Evolutionary conservation across 2,888 invertebrate species (phyloP).

Genomic region (Campopleginae sp.): DNA sequence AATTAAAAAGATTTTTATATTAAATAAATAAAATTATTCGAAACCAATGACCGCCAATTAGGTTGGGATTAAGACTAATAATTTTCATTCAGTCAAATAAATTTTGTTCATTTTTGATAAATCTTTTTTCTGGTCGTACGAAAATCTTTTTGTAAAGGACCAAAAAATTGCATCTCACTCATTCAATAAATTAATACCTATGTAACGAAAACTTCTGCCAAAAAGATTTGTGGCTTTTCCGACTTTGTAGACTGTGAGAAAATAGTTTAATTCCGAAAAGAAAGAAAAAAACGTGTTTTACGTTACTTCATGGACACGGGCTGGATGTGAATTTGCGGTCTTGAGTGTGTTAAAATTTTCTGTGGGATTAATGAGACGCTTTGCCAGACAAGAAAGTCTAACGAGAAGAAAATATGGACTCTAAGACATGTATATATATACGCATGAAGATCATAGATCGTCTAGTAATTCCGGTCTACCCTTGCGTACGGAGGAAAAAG

Average conservation of each 20-base stretch:
- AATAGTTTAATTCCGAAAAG: neutral
- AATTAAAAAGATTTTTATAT: no score
- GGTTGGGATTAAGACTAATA: no score
- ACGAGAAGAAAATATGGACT: slow-evolving; percentile 37
- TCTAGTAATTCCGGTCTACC: slow-evolving; percentile 3
- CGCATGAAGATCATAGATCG: neutral
- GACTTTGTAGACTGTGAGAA: neutral
- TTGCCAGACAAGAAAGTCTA: slow-evolving; percentile 52
- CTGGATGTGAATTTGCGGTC: neutral
- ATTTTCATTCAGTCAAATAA: no score
- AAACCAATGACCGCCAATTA: no score
- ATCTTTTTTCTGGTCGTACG: no score
- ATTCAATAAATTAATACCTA: no score
- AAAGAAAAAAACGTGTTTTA: neutral
- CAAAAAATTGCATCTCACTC: no score
- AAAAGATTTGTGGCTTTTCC: no score
- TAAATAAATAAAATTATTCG: no score
- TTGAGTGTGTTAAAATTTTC: neutral
- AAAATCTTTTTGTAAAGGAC: no score
- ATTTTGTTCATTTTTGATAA: no score
- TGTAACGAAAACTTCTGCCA: neutral
- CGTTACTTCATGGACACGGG: neutral
- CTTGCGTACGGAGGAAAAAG: neutral
- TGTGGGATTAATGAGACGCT: slow-evolving; percentile 43
- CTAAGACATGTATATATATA: neutral